Base-by-base conservation (phyloP, 2,888 invertebrate genomes). In the Rhorus exstirpatorius region DNA sequence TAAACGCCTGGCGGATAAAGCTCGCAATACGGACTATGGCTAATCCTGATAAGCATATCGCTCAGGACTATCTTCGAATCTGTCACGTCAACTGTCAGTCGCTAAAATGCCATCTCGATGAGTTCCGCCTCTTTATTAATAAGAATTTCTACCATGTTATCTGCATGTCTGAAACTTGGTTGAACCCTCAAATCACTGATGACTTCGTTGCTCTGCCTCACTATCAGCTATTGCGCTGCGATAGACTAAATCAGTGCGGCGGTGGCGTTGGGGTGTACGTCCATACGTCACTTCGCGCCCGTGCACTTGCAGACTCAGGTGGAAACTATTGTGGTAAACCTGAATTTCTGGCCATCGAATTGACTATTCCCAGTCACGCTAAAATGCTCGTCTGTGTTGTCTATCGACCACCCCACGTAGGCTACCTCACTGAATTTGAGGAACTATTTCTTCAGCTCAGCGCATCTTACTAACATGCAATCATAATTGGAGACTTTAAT, bases 371-470 rank as follows among this genome's bases (percentile, higher is more conserved):
- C 10, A 46, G n/a, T n/a, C 4, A 6, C 6, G 3, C 46, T 6
- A 46, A 46, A 14, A 17, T 14, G 14, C 46, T 46, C 46, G 46
- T 46, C 7, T n/a, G 14, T 6, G 12, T n/a, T 3, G 44, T 44
- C 3, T 44, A 44, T 44, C 10, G 44, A 44, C 44, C 8, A 14
- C 44, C 31, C 31, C 31, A 31, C 31, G 31, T 17, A 3, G 61
- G 61, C 10, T 61, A 41, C 10, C 41, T 61, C 3, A 14, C 19
- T 19, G 41, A 61, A 19, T 61, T 61, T 19, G 61, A 61, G 12
- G 31, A 41, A 7, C 7, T n/a, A 1, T 61, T n/a, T 8, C 61
- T 31, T 0, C 41, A 61, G 41, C 6, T 17, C 21, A 61, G 61
- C 21, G 19, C 61, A 17, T 10, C 17, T 4, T 63, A 63, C 21